A percentile compares a stretch with the other conserved stretches of the same genome.
These are phyloP conservation scores for Aeoliscus strigatus DNA, from an alignment of 2,797 vertebrate genomes.

Conservation along the genomic window DNA sequence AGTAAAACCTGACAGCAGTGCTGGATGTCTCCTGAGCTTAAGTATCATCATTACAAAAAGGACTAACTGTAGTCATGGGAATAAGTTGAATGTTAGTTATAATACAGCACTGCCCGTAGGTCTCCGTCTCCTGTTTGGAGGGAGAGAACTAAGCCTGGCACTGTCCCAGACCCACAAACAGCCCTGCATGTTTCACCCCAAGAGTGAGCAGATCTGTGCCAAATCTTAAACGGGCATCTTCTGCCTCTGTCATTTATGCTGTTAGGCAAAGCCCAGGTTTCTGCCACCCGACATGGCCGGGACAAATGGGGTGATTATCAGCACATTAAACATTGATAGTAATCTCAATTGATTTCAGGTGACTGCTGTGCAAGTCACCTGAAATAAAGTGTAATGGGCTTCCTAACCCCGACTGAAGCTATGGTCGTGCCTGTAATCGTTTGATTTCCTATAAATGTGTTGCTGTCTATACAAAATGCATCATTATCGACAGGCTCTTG, in stretches of 20 bases:
- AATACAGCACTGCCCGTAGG: slow-evolving; percentile 46
- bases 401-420: too few species aligned
- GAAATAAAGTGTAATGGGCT: too few species aligned
- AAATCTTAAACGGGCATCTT: slow-evolving; percentile 59
- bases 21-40: background rate
- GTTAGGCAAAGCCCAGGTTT: slow-evolving; percentile 33
- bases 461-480: background rate
- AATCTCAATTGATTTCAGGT: too few species aligned
- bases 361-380: too few species aligned
- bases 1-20: slow-evolving; percentile 12
- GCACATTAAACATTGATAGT: too few species aligned
- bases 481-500: slow-evolving; percentile 3
- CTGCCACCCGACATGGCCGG: slow-evolving; percentile 19
- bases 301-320: slow-evolving; percentile 4
- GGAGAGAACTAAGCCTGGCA: slow-evolving; percentile 52
- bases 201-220: slow-evolving; percentile 39
- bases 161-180: slow-evolving; percentile 38
- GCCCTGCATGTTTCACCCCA: slow-evolving; percentile 36
- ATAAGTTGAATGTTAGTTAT: slow-evolving; percentile 32
- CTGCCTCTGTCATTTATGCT: slow-evolving; percentile 38
- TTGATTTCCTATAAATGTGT: background rate
- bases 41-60: slow-evolving; percentile 2
- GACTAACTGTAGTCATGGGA: background rate
- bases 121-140: slow-evolving; percentile 55
- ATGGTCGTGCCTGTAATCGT: too few species aligned